Evolutionary conservation across 2,797 vertebrate genomes (phyloP).

Genomic region (Pangasius mekongensis): DNA sequence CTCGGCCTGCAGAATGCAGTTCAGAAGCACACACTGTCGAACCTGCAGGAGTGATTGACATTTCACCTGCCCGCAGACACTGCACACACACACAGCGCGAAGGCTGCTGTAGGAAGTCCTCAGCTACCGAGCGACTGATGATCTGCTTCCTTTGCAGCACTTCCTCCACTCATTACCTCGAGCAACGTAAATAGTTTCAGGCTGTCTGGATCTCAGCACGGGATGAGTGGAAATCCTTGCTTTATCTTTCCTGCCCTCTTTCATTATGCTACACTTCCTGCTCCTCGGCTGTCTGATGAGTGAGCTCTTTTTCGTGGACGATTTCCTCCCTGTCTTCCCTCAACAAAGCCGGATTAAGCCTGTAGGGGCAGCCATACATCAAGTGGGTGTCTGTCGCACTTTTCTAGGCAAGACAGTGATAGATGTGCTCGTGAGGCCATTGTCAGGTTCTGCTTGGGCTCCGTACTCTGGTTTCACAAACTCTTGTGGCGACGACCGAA

Average conservation of each 20-base stretch:
- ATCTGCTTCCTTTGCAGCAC: constrained; percentile 44
- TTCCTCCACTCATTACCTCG: constrained; percentile 52
- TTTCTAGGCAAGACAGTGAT: constrained; percentile 14
- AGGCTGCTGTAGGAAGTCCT: constrained; percentile 40
- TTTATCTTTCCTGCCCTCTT: constrained; percentile 33
- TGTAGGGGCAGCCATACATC: constrained; percentile 23
- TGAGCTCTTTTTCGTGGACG: constrained; percentile 7
- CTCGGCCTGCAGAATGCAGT: neutral
- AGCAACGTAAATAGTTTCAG: constrained; percentile 14
- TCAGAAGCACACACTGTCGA: neutral
- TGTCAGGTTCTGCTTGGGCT: constrained; percentile 38
- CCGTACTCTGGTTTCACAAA: constrained; percentile 24
- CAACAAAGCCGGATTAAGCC: constrained; percentile 34
- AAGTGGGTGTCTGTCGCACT: neutral
- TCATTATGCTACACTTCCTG: constrained; percentile 48
- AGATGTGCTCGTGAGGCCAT: constrained; percentile 45
- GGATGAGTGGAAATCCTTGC: constrained; percentile 27
- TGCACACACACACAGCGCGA: neutral
- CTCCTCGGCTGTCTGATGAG: constrained; percentile 28
- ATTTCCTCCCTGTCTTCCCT: constrained; percentile 33
- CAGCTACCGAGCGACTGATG: constrained; percentile 22
- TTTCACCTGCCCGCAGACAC: constrained; percentile 7
- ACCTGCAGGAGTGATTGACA: neutral
- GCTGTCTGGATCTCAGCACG: constrained; percentile 9
- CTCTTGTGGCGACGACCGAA: constrained; percentile 20